Evolutionary conservation across 2,888 invertebrate genomes (phyloP).

Genomic region (Spialia ferax): DNA sequence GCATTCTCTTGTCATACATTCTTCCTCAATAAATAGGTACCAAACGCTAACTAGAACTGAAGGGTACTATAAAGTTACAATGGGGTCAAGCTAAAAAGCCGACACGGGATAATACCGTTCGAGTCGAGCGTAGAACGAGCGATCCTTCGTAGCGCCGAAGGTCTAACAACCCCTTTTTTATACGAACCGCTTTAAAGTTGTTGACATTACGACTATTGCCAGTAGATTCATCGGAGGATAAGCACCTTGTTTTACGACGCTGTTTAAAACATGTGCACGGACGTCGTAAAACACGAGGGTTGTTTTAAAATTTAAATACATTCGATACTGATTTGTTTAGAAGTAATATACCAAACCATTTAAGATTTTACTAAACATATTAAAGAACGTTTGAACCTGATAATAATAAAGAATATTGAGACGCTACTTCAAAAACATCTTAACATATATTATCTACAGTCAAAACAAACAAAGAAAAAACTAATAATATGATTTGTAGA

Average conservation of each 20-base stretch:
- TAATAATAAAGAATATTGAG: too few relatives aligned
- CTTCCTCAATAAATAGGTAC: too few relatives aligned
- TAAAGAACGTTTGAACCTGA: too few relatives aligned
- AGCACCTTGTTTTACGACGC: slow-evolving; percentile 28
- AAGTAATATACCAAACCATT: not conserved
- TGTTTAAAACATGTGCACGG: slow-evolving; percentile 29
- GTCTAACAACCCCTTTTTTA: slow-evolving; percentile 40
- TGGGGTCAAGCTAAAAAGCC: slow-evolving; percentile 14
- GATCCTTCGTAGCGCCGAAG: slow-evolving; percentile 28
- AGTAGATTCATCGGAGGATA: slow-evolving; percentile 32
- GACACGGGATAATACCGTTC: slow-evolving; percentile 56
- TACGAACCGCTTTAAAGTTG: slow-evolving; percentile 41
- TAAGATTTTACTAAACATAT: too few relatives aligned
- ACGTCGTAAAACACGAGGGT: slow-evolving; percentile 22
- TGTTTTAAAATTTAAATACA: slow-evolving; percentile 21
- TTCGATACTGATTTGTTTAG: not conserved
- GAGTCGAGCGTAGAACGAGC: slow-evolving; percentile 20
- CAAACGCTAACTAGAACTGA: not conserved
- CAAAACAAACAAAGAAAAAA: not conserved
- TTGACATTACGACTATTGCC: slow-evolving; percentile 43
- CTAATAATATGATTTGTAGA: slow-evolving; percentile 1
- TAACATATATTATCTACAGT: too few relatives aligned
- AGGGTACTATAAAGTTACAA: not conserved
- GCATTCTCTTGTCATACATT: too few relatives aligned
- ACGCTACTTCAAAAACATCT: too few relatives aligned